Evolutionary conservation across 2,797 vertebrate genomes (phyloP).

Genomic region (Argyrosomus regius): DNA sequence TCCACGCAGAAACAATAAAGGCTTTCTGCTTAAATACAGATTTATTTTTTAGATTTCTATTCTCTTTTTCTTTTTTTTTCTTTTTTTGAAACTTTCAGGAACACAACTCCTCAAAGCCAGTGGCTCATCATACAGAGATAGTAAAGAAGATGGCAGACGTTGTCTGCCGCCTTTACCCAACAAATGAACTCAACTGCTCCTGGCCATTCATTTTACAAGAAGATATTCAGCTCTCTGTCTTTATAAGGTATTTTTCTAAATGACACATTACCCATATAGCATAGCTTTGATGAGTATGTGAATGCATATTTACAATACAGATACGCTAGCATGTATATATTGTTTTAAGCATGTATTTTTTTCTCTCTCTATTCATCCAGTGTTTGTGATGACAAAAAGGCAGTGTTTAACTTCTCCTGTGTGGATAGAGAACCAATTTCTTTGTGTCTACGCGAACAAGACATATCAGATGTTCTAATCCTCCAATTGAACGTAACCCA

Average conservation of each 20-base stretch:
- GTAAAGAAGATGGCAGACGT: not conserved
- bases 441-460: accelerated
- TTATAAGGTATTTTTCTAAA: constrained; percentile 54
- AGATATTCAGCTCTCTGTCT: constrained; percentile 27
- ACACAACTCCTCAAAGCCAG: accelerated
- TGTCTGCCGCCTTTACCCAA: constrained; percentile 58
- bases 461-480: accelerated
- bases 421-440: constrained; percentile 5
- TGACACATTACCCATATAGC: not conserved
- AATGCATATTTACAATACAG: not conserved
- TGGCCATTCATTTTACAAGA: constrained; percentile 48
- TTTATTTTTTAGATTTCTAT: not conserved
- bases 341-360: not conserved
- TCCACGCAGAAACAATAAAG: not conserved
- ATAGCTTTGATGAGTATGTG: not conserved
- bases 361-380: constrained; percentile 48
- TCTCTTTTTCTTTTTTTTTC: not conserved
- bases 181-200: constrained; percentile 70
- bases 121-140: accelerated
- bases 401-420: not conserved
- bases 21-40: not conserved
- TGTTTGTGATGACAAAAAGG: not conserved
- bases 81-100: constrained; percentile 36
- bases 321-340: not conserved
- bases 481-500: constrained; percentile 51